phyloP scores from a whole-genome alignment of 2,888 invertebrate species.

The Carcina quercana region DNA sequence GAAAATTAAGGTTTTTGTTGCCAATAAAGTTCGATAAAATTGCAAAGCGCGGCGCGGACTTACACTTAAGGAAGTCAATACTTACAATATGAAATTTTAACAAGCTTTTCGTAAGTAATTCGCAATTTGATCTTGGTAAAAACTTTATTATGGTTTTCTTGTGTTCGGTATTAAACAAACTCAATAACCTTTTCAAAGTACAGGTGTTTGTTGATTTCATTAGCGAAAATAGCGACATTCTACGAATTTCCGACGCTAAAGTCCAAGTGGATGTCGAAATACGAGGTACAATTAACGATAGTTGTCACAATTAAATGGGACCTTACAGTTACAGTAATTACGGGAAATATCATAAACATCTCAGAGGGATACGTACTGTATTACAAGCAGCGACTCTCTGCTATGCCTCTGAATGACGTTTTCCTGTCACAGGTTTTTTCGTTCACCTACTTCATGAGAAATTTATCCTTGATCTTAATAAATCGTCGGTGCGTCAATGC shows the following conservation, averaged over 20 bases:
- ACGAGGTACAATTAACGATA: slow-evolving; percentile 35
- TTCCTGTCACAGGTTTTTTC: slow-evolving; percentile 47
- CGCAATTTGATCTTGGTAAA: too few species aligned
- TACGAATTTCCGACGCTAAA: slow-evolving; percentile 22
- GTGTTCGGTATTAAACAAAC: too few species aligned
- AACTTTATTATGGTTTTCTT: too few species aligned
- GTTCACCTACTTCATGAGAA: slow-evolving; percentile 20
- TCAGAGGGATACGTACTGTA: slow-evolving; percentile 39
- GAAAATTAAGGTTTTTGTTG: too few species aligned
- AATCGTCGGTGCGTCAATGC: slow-evolving; percentile 1
- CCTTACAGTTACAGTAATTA: slow-evolving; percentile 56
- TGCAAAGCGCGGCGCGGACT: slow-evolving; percentile 5
- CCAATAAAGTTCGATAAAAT: too few species aligned
- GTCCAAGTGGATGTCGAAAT: slow-evolving; percentile 15
- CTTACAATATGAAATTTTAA: slow-evolving; percentile 54
- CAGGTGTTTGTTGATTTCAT: too few species aligned
- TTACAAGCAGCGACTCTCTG: slow-evolving; percentile 31
- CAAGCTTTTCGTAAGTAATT: too few species aligned
- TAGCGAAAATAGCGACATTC: slow-evolving; percentile 21
- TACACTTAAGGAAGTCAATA: slow-evolving; percentile 34
- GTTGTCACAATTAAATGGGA: slow-evolving; percentile 36
- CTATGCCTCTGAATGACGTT: slow-evolving; percentile 37
- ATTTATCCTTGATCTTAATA: slow-evolving; percentile 15
- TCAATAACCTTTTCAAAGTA: too few species aligned
- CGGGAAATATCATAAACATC: slow-evolving; percentile 62